Evolutionary conservation across 1,140 invertebrate genomes (phyloP).

Genomic region (Argopecten irradians): DNA sequence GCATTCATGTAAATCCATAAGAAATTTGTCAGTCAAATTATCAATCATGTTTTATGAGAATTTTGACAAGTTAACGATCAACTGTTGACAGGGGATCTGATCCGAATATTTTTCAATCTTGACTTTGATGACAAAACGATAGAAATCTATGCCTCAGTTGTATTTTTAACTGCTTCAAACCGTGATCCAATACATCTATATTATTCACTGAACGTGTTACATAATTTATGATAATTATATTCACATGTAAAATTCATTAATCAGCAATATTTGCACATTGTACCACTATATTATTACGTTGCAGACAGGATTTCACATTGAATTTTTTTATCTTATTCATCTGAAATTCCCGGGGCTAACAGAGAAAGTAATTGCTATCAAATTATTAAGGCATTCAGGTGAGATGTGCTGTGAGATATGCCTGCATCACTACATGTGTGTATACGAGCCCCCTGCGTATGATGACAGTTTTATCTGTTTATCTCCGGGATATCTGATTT

Average conservation of each 20-base stretch:
- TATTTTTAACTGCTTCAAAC: not conserved
- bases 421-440: not conserved
- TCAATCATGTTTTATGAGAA: constrained; percentile 1
- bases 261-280: not conserved
- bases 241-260: not conserved
- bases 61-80: not conserved
- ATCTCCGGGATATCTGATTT: not conserved
- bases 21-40: not conserved
- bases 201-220: not conserved
- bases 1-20: not conserved
- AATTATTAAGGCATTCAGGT: not conserved
- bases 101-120: not conserved
- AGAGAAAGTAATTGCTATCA: not conserved
- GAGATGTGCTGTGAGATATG: not conserved
- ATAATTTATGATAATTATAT: not conserved
- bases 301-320: not conserved
- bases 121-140: not conserved
- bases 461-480: not conserved
- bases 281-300: not conserved
- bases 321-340: not conserved
- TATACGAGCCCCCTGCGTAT: not conserved
- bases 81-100: not conserved
- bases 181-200: not conserved
- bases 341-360: not conserved
- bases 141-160: not conserved